Percentiles rank a stretch among this genome's conserved stretches.
phyloP scores from a whole-genome alignment of 2,888 invertebrate genomes.

The Maniola hyperantus region DNA sequence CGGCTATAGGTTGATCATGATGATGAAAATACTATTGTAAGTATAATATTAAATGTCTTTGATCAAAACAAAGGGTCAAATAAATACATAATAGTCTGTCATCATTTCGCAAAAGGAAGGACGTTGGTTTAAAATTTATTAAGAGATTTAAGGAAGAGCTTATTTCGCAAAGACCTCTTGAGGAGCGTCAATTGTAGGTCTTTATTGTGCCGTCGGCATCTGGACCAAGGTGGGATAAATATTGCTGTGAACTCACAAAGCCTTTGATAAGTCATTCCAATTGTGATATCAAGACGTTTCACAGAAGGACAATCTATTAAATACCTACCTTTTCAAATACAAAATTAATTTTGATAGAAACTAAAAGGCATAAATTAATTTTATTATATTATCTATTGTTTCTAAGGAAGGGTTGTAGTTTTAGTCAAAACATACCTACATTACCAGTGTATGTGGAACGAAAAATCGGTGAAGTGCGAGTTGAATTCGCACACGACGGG shows the following conservation, averaged over 20 bases:
- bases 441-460: too few relatives aligned
- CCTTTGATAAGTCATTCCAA: conserved; percentile 4
- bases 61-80: neutral
- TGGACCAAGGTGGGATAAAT: neutral
- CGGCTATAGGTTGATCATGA: too few relatives aligned
- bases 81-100: conserved; percentile 6
- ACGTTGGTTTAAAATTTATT: conserved; percentile 38
- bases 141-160: conserved; percentile 37
- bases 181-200: conserved; percentile 45
- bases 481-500: too few relatives aligned
- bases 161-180: conserved; percentile 39
- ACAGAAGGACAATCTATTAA: too few relatives aligned
- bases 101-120: conserved; percentile 24
- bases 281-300: neutral
- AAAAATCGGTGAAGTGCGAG: too few relatives aligned
- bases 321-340: too few relatives aligned
- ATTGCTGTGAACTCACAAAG: neutral
- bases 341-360: too few relatives aligned
- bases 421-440: too few relatives aligned
- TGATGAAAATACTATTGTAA: too few relatives aligned
- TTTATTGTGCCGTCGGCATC: conserved; percentile 2
- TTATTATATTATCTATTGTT: too few relatives aligned
- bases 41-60: neutral
- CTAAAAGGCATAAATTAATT: neutral
- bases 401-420: too few relatives aligned